Base-by-base conservation (phyloP, 1,140 invertebrate species). In the Marisa cornuarietis region DNA sequence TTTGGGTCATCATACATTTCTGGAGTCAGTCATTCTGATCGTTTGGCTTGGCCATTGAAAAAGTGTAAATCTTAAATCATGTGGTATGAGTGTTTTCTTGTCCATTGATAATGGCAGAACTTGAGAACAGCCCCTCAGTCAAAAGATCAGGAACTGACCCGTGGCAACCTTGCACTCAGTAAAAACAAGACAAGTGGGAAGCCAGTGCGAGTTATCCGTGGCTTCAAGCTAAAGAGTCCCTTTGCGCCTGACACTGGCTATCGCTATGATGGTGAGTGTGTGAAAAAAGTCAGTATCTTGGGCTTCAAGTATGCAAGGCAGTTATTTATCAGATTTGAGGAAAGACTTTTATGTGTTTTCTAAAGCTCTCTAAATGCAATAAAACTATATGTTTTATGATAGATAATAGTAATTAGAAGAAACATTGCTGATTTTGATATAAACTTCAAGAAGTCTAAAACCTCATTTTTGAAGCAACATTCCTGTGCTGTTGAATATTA, bases 111-210 rank as follows among this genome's bases (percentile, higher is more conserved):
- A 42, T 81, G 78, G 16, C 81, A 90, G 88, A 92, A 92, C 82
- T 82, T 91, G 14, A 85, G 91, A 51, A 91, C 90, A 81, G 91
- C 91, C 22, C 89, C 91, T 9, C 91, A 92, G 83, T 88, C 90
- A 10, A 91, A 90, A 81, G 89, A 92, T 74, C 91, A 92, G 79
- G 83, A 83, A 20, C 78, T 91, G 77, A 87, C 88, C 6, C 80
- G 88, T 14, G 90, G 88, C 5, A 91, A 90, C 69, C 80, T 89
- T 31, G 89, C 90, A 54, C 81, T 92, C 6, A 86, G 84, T 62
- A 83, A 49, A 20, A 92, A 83, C 84, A 85, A 90, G 14, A 87
- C 90, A 54, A 90, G 85, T 10, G 82, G 84, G 1, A 83, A 87
- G 16, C 91, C 91, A 52, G 90, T 92, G 0, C 73, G 91, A 49